phyloP scores from a whole-genome alignment of 64 coral and sea anemone species.

The Montipora sp. region DNA sequence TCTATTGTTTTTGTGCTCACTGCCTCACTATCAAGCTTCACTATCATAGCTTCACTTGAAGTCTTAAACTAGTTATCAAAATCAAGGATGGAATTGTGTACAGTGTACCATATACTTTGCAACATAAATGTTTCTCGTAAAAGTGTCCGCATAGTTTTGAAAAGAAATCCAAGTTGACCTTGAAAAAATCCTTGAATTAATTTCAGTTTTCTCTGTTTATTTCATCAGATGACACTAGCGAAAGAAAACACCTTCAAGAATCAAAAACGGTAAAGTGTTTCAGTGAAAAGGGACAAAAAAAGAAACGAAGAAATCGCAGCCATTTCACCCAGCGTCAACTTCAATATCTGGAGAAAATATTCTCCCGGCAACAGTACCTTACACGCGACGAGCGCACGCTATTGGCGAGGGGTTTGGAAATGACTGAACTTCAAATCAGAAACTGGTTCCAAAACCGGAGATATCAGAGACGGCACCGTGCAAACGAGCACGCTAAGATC shows the following conservation, averaged over 20 bases:
- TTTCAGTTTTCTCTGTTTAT: background rate
- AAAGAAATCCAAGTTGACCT: background rate
- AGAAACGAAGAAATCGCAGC: constrained; percentile 87
- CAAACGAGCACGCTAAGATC: background rate
- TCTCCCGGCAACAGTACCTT: constrained; percentile 89
- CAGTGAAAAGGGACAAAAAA: background rate
- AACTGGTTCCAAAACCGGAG: constrained; percentile 97
- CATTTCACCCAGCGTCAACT: constrained; percentile 93
- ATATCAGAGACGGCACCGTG: constrained; percentile 87
- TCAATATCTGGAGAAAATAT: constrained; percentile 86
- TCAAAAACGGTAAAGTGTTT: constrained; percentile 21
- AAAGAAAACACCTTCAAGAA: background rate
- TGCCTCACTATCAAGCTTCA: no score
- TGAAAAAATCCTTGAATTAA: background rate
- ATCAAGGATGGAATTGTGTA: no score
- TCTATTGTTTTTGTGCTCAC: no score
- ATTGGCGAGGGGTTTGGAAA: constrained; percentile 84
- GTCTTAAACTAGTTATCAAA: no score
- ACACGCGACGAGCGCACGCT: constrained; percentile 92
- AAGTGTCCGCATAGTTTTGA: no score
- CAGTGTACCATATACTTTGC: no score
- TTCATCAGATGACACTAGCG: background rate
- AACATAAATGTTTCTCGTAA: no score
- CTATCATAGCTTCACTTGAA: no score
- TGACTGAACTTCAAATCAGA: constrained; percentile 95